phyloP scores from a whole-genome alignment of 2,888 invertebrate genomes.

The Leucozona laternaria region DNA sequence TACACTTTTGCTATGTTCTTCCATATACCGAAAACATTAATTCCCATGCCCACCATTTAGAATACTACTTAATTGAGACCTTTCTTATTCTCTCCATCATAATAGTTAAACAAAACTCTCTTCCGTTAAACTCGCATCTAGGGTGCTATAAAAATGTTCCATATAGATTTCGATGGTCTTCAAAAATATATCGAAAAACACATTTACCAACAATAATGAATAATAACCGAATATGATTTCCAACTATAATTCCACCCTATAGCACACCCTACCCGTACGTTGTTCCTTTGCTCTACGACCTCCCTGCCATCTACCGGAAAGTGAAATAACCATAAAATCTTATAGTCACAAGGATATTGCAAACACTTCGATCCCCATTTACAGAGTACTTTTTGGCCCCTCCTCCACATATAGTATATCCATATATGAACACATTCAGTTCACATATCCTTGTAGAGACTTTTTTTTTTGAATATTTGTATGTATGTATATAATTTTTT shows the following conservation, averaged over 20 bases:
- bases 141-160: constrained; percentile 63
- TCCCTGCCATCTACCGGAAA: constrained; percentile 28
- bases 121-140: constrained; percentile 55
- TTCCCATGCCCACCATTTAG: constrained; percentile 25
- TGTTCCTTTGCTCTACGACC: not conserved
- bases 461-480: constrained; percentile 21
- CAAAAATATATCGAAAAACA: constrained; percentile 75
- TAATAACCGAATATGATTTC: constrained; percentile 74
- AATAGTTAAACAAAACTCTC: constrained; percentile 30
- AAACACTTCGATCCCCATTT: constrained; percentile 75
- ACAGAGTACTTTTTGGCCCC: constrained; percentile 59
- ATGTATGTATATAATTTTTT: not conserved
- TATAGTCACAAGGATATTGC: constrained; percentile 75
- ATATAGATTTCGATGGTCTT: constrained; percentile 67
- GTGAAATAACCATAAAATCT: constrained; percentile 73
- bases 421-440: constrained; percentile 32
- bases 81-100: constrained; percentile 19
- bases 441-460: constrained; percentile 30
- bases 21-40: constrained; percentile 1
- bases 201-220: constrained; percentile 75
- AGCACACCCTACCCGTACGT: not conserved
- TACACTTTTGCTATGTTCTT: not conserved
- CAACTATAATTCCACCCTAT: constrained; percentile 65
- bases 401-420: not conserved
- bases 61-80: constrained; percentile 45